Conservation (phyloP, 2,888 invertebrate genomes). For the Lepidocyrtinus sp. region DNA sequence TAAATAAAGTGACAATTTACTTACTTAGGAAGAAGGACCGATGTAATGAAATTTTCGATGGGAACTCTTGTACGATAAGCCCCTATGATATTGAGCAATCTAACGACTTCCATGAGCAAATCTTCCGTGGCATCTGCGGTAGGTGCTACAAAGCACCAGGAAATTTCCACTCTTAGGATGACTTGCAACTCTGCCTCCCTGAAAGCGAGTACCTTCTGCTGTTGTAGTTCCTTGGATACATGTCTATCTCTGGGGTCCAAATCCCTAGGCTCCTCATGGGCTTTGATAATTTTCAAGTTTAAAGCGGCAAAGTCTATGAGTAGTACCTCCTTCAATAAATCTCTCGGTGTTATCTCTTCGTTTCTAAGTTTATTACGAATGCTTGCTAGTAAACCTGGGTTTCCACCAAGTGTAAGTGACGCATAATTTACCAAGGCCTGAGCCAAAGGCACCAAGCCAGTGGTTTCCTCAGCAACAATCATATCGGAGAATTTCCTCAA, state of each 20-base stretch:
- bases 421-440: constrained; percentile 56
- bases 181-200: constrained; percentile 57
- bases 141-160: constrained; percentile 48
- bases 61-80: constrained; percentile 50
- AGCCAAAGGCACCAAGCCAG: constrained; percentile 41
- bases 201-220: constrained; percentile 22
- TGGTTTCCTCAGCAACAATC: constrained; percentile 39
- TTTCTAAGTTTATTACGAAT: neutral
- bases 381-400: neutral
- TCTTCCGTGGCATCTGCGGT: constrained; percentile 44
- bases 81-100: constrained; percentile 51
- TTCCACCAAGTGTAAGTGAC: constrained; percentile 16
- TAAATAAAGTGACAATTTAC: neutral
- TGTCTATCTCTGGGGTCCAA: neutral
- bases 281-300: constrained; percentile 44
- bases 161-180: constrained; percentile 55
- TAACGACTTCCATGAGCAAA: constrained; percentile 47
- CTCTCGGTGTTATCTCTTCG: constrained; percentile 8
- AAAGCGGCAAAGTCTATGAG: constrained; percentile 32
- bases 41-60: constrained; percentile 49
- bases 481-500: constrained; percentile 33
- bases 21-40: constrained; percentile 50
- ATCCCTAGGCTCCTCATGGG: constrained; percentile 20
- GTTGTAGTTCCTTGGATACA: too few species aligned
- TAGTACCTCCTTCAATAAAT: constrained; percentile 44